A percentile compares a stretch with the other conserved stretches of the same genome.
Evolutionary conservation across 1,140 invertebrate species (phyloP).

Genomic region (Aphaenogaster rudis): DNA sequence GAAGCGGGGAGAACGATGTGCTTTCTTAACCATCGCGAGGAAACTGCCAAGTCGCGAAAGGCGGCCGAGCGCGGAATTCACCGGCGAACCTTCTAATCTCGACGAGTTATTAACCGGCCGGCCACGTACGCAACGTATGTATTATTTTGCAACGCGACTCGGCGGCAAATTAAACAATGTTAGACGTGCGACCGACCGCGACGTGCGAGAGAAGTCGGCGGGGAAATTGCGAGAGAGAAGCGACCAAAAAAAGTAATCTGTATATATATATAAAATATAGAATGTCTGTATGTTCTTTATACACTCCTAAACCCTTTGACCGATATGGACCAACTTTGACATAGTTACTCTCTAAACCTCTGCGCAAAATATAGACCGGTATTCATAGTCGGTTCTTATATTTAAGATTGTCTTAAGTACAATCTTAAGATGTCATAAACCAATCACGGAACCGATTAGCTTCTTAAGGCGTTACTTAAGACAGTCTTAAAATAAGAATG

Average conservation of each 20-base stretch:
- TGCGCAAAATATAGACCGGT: no score
- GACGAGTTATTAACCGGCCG: conserved; percentile 31
- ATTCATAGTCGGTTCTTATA: no score
- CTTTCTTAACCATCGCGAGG: conserved; percentile 42
- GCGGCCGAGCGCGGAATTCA: conserved; percentile 14
- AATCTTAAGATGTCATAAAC: no score
- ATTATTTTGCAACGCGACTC: conserved; percentile 29
- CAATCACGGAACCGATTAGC: no score
- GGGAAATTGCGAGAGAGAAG: conserved; percentile 23
- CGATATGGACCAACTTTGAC: no score
- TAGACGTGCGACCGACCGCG: background rate
- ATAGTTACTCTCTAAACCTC: no score
- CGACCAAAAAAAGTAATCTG: conserved; percentile 17
- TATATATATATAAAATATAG: no score
- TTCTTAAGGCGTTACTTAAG: no score
- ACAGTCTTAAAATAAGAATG: no score
- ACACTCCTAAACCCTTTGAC: no score
- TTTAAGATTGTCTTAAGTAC: no score
- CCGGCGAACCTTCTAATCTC: conserved; percentile 32
- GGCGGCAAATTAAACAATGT: conserved; percentile 39
- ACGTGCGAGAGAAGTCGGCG: background rate
- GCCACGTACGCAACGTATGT: conserved; percentile 11
- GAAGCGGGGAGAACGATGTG: background rate
- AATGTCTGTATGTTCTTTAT: no score
- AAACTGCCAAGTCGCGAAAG: conserved; percentile 20